These are phyloP conservation scores for Tachyglossus aculeatus DNA, from an alignment of 2,797 vertebrate species.

Conservation along the genomic window DNA sequence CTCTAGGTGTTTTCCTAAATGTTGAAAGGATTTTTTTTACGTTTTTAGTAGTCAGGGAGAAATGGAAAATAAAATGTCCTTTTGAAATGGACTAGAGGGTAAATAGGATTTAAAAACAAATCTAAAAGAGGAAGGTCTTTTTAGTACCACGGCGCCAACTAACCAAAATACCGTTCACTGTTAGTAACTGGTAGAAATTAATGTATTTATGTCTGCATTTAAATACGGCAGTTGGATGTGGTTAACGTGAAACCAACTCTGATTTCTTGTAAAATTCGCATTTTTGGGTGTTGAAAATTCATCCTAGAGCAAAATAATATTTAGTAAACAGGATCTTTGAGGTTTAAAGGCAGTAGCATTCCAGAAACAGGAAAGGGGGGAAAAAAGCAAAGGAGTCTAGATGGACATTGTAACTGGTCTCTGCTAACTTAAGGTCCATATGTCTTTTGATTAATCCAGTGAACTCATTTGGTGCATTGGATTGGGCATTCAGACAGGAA, in stretches of 20 bases:
- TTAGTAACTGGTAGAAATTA: slow-evolving; percentile 19
- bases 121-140: not conserved
- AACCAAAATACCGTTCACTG: not conserved
- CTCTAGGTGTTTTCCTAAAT: not conserved
- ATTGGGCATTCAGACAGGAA: accelerated
- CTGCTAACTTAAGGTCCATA: not conserved
- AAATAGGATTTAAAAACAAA: too few relatives aligned
- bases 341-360: not conserved
- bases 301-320: not conserved
- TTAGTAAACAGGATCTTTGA: not conserved
- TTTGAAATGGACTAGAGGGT: not conserved
- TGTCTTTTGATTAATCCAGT: not conserved
- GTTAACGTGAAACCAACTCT: slow-evolving; percentile 53
- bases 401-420: accelerated
- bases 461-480: not conserved
- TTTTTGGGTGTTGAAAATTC: slow-evolving; percentile 4
- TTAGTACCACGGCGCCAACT: slow-evolving; percentile 17
- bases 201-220: not conserved
- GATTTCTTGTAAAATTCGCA: not conserved
- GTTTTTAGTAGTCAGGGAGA: slow-evolving; percentile 7
- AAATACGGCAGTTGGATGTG: not conserved
- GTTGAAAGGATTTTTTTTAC: slow-evolving; percentile 1
- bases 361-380: too few relatives aligned
- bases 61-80: slow-evolving; percentile 7
- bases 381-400: not conserved